Evolutionary conservation across 2,888 invertebrate species (phyloP).

Genomic region (Eupithecia dodoneata): DNA sequence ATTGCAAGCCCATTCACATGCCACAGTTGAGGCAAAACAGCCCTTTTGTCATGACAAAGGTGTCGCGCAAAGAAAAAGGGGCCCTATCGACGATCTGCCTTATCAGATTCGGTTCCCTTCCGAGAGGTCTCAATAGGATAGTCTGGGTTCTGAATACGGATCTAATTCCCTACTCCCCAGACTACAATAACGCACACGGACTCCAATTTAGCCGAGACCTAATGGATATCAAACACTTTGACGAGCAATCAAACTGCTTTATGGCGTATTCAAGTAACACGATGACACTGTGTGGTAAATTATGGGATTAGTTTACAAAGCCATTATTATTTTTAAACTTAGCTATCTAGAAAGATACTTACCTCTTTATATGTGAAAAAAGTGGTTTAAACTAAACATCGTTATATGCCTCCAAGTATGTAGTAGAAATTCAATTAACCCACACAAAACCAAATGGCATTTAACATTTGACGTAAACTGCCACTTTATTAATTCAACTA

Average conservation of each 20-base stretch:
- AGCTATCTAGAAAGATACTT: neutral
- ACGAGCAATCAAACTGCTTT: constrained; percentile 60
- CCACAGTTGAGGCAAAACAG: constrained; percentile 81
- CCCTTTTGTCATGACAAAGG: constrained; percentile 83
- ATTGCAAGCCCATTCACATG: constrained; percentile 83
- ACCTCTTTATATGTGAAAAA: neutral
- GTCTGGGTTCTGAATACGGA: constrained; percentile 79
- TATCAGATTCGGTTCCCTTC: constrained; percentile 83
- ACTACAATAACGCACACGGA: constrained; percentile 75
- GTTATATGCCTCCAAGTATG: constrained; percentile 18
- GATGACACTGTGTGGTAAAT: constrained; percentile 4
- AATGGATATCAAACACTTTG: constrained; percentile 61
- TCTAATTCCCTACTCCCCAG: constrained; percentile 81
- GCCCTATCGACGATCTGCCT: constrained; percentile 81
- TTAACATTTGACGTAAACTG: constrained; percentile 44
- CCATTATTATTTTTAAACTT: neutral
- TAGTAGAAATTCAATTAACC: constrained; percentile 33
- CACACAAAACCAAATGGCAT: constrained; percentile 38
- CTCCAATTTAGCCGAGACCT: constrained; percentile 75
- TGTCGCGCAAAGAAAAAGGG: constrained; percentile 83
- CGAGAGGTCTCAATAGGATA: constrained; percentile 82
- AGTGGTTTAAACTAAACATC: constrained; percentile 15
- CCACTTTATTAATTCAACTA: constrained; percentile 43
- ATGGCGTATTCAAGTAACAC: neutral
- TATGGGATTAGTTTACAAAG: neutral